These are phyloP conservation scores for Molossus alvarezi DNA, from an alignment of 2,797 vertebrate genomes.

Conservation along the genomic window DNA sequence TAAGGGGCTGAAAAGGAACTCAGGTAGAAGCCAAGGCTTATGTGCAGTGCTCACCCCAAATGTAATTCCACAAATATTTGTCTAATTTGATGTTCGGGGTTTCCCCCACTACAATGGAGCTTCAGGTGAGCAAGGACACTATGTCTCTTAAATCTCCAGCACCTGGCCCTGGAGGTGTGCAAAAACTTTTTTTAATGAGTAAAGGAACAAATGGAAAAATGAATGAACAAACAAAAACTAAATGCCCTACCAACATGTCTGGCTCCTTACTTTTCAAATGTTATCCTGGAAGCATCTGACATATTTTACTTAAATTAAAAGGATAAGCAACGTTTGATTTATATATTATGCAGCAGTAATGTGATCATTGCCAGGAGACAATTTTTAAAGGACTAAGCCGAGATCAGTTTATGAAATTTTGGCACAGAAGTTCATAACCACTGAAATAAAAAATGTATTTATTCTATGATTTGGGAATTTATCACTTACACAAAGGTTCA, in stretches of 20 bases:
- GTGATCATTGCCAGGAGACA: not conserved
- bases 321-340: not conserved
- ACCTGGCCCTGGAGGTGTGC: not conserved
- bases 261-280: not conserved
- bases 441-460: constrained; percentile 40
- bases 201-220: not conserved
- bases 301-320: constrained; percentile 11
- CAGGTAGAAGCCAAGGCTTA: not conserved
- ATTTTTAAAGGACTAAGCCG: constrained; percentile 38
- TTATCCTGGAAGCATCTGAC: not conserved
- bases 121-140: not conserved
- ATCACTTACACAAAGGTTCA: constrained; percentile 38
- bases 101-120: not conserved
- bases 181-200: not conserved
- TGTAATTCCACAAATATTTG: not conserved
- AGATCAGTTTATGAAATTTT: constrained; percentile 31
- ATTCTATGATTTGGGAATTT: constrained; percentile 39
- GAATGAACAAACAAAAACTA: not conserved
- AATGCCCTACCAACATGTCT: not conserved
- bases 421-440: not conserved
- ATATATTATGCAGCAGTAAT: not conserved
- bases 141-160: not conserved
- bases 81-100: not conserved
- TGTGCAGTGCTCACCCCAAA: not conserved
- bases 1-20: accelerated